Base-by-base conservation (phyloP, 2,113 vertebrate species). In the Microtus oregoni region DNA sequence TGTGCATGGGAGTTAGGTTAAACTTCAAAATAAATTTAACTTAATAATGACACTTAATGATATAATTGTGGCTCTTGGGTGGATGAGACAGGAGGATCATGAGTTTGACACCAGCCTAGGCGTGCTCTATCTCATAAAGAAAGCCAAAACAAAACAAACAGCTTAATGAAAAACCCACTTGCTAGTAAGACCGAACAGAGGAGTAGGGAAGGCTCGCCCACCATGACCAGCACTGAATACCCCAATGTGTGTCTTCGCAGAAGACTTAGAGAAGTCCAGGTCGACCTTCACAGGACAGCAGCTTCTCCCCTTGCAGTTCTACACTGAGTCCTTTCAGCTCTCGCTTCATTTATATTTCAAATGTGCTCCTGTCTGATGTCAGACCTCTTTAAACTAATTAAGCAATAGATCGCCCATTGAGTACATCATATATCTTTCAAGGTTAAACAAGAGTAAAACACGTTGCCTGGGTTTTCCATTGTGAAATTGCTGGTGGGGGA, bases 331-430 rank as follows among this genome's bases (percentile, higher is more conserved):
- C 32, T 95, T 96, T 92, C 65, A 78, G 15, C 11, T 81, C 44
- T 72, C 93, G 28, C 50, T 96, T 97, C 38, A 35, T 92, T 75
- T 94, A 1, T 91, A 92, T 95, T 95, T 96, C 63, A 93, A 61
- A 65, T 88, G 13, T 92, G 55, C 92, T 89, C 61, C 86, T 68
- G 14, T 94, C 88, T 94, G 77, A 89, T 96, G 87, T 95, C 89
- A 96, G 67, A 81, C 87, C 78, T 92, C 87, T 91, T 92, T 65
- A 97, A 96, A 79, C 76, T 91, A 97, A 97, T 97, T 96, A 97
- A 95, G 87, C 89, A 88, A 95, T 97, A 95, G 87, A 95, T 88
- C 96, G 95, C 78, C 76, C 67, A 32, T 65, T 93, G 90, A 92
- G 79, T 30, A 92, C 32, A 88, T 73, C 72, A 75, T 93, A 28